A percentile compares a stretch with the other conserved stretches of the same genome.
phyloP scores from a whole-genome alignment of 2,888 invertebrate species.

The Drosophila ezoana region DNA sequence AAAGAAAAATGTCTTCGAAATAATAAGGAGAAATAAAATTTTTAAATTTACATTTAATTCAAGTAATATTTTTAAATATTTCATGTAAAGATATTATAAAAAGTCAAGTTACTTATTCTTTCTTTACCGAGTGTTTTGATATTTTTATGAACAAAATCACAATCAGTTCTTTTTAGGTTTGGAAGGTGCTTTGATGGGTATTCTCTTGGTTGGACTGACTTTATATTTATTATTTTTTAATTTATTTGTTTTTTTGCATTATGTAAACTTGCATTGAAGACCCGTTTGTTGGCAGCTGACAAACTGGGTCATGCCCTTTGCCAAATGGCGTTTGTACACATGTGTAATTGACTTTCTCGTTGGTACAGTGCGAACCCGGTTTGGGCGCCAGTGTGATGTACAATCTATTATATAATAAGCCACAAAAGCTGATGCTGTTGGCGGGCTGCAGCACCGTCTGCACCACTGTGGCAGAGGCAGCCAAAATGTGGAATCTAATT shows the following conservation, averaged over 20 bases:
- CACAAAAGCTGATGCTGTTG: slow-evolving; percentile 96
- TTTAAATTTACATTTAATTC: too few species aligned
- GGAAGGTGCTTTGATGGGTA: slow-evolving; percentile 2
- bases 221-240: slow-evolving; percentile 13
- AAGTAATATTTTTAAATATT: too few species aligned
- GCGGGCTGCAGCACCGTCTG: slow-evolving; percentile 99
- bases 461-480: slow-evolving; percentile 99
- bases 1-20: too few species aligned
- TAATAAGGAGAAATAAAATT: too few species aligned
- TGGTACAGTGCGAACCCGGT: slow-evolving; percentile 97
- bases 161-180: slow-evolving; percentile 11
- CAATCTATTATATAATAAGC: slow-evolving; percentile 97
- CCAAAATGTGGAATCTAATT: slow-evolving; percentile 99
- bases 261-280: slow-evolving; percentile 36
- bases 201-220: slow-evolving; percentile 3
- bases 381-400: slow-evolving; percentile 99
- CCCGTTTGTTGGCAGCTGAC: slow-evolving; percentile 35
- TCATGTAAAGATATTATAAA: too few species aligned
- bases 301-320: slow-evolving; percentile 57
- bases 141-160: not conserved
- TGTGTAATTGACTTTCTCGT: slow-evolving; percentile 49
- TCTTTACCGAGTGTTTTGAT: not conserved
- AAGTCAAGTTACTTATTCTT: too few species aligned
- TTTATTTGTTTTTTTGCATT: slow-evolving; percentile 24
- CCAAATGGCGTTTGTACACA: slow-evolving; percentile 39